Conservation (phyloP, 2,113 vertebrate genomes). For the Quiscalus mexicanus region DNA sequence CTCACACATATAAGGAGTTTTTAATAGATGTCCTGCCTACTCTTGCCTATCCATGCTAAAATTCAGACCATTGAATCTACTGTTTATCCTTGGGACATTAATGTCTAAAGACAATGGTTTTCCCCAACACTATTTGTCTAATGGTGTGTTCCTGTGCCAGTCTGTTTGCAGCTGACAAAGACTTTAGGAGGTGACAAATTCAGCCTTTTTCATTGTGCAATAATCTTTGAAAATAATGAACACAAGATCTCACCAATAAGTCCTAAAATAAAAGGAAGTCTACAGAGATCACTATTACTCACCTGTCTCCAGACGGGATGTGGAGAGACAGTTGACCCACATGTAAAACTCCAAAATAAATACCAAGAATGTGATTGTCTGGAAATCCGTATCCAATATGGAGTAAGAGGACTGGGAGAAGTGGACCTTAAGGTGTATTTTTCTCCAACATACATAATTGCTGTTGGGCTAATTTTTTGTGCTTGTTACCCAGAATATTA, state of each 20-base stretch:
- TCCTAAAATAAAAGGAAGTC: not conserved
- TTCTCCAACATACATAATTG: not conserved
- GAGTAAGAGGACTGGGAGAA: not conserved
- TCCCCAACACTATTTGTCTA: not conserved
- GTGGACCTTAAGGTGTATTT: not conserved
- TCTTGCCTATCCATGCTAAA: not conserved
- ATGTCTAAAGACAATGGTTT: not conserved
- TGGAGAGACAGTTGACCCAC: not conserved
- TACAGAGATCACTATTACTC: not conserved
- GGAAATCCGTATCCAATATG: not conserved
- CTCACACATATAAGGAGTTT: not conserved
- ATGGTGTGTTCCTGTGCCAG: not conserved
- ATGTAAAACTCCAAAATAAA: not conserved
- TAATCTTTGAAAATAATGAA: not conserved
- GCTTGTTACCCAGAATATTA: not conserved
- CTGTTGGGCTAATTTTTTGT: not conserved
- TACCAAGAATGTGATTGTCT: not conserved
- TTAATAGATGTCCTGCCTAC: not conserved
- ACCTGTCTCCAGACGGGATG: not conserved
- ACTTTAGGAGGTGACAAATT: not conserved
- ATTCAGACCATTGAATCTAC: not conserved
- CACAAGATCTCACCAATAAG: not conserved
- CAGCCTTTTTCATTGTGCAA: not conserved
- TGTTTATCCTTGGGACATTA: not conserved
- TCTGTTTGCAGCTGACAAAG: not conserved